Base-by-base conservation (phyloP, 2,888 invertebrate genomes). In the Panopea generosa region DNA sequence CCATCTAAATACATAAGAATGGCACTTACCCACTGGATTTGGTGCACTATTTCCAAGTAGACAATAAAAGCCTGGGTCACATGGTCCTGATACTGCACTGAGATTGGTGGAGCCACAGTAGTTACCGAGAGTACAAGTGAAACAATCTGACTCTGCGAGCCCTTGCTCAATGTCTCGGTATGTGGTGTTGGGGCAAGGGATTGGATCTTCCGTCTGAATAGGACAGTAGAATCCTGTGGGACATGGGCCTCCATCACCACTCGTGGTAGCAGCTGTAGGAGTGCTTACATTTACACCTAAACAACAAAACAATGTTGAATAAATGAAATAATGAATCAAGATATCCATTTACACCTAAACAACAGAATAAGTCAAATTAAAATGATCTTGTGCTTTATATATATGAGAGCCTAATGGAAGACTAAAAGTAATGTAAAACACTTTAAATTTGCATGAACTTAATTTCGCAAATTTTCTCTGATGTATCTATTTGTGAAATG, bases 221-320 rank as follows among this genome's bases (percentile, higher is more conserved):
- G 87, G 88, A 66, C 92, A 92, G 85, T 90, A 92, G 73, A 82
- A 86, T 0, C 92, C 92, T 4, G 85, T 60, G 1, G 92, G 91
- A 67, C 92, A 92, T 0, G 91, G 91, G 0, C 91, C 91, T 7
- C 91, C 91, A 3, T 87, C 60, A 22, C 90, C 91, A 33, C 85
- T 89, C 6, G 89, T 84, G 2, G 89, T 89, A 11, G 68, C 86
- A 7, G 77, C 40, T n/a, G 89, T 89, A 9, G 91, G 91, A 1
- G 86, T 85, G 55, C 87, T 87, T 1, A 85, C 79, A 65, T 87
- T 91, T 7, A 88, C 89, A 73, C 91, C 90, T 90, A 62, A 16
- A 52, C n/a, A n/a, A n/a, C n/a, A n/a, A n/a, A n/a, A n/a, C n/a
- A n/a, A n/a, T 26, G 47, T 45, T 33, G 16, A 16, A 33, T n/a